A percentile compares a stretch with the other conserved stretches of the same genome.
Evolutionary conservation across 1,140 invertebrate genomes (phyloP).

Genomic region (Drosophila eugracilis): DNA sequence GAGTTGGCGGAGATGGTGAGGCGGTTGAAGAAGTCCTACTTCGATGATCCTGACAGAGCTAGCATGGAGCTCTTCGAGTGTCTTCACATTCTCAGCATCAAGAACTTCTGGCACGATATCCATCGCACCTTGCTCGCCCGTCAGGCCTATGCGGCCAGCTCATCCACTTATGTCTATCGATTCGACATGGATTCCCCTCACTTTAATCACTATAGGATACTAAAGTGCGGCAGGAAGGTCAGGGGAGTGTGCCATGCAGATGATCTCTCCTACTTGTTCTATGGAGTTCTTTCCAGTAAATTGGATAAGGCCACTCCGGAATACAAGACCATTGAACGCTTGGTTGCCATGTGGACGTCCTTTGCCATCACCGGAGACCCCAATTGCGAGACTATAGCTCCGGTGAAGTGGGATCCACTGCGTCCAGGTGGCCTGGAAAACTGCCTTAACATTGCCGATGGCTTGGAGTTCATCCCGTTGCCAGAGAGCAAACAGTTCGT

Average conservation of each 20-base stretch:
- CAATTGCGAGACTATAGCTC: slow-evolving; percentile 52
- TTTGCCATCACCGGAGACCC: slow-evolving; percentile 84
- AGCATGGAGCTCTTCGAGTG: slow-evolving; percentile 53
- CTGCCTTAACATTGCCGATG: slow-evolving; percentile 83
- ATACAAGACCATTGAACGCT: slow-evolving; percentile 77
- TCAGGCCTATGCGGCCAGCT: slow-evolving; percentile 57
- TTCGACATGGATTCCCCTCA: slow-evolving; percentile 84
- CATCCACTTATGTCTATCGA: slow-evolving; percentile 85
- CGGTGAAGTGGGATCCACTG: slow-evolving; percentile 66
- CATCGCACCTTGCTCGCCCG: slow-evolving; percentile 71
- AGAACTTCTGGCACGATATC: slow-evolving; percentile 84
- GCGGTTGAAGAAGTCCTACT: slow-evolving; percentile 60
- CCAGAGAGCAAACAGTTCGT: slow-evolving; percentile 84
- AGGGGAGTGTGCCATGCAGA: slow-evolving; percentile 87
- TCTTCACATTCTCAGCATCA: slow-evolving; percentile 64
- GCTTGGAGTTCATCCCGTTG: slow-evolving; percentile 74
- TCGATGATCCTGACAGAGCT: slow-evolving; percentile 40
- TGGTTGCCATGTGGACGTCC: slow-evolving; percentile 84
- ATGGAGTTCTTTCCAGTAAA: slow-evolving; percentile 83
- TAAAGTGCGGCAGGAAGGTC: slow-evolving; percentile 60
- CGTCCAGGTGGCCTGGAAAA: slow-evolving; percentile 55
- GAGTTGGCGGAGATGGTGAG: slow-evolving; percentile 51
- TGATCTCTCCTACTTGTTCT: slow-evolving; percentile 88
- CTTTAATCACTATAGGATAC: slow-evolving; percentile 71
- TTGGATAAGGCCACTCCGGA: slow-evolving; percentile 66